Conservation (phyloP, 2,113 vertebrate species). For the Melanotaenia duboulayi region DNA sequence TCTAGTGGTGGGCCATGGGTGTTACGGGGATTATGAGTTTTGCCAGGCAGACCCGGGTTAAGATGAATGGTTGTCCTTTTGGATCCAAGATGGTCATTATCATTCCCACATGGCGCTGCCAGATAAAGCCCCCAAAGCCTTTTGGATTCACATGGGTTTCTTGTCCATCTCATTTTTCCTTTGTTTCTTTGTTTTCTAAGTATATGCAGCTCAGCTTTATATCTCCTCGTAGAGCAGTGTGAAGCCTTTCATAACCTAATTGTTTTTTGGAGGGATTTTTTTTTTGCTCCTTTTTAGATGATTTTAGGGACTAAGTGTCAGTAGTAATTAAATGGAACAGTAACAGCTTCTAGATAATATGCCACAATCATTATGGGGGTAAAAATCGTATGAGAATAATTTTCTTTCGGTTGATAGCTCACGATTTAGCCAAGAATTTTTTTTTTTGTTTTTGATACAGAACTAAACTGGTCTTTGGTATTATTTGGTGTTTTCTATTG, state of each 20-base stretch:
- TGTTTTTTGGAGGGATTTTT: no score
- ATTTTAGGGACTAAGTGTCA: slow-evolving; percentile 16
- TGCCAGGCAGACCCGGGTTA: slow-evolving; percentile 78
- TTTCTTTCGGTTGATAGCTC: neutral
- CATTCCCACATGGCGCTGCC: slow-evolving; percentile 83
- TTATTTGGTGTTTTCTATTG: neutral
- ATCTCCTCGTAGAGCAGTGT: slow-evolving; percentile 32
- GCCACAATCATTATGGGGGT: slow-evolving; percentile 1
- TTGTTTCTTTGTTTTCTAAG: slow-evolving; percentile 69
- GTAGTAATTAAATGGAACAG: slow-evolving; percentile 19
- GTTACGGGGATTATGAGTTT: slow-evolving; percentile 86
- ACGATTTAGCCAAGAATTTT: neutral
- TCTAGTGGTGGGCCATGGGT: slow-evolving; percentile 80
- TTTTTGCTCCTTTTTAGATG: slow-evolving; percentile 22
- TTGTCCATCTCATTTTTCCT: slow-evolving; percentile 67
- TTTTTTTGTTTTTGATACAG: neutral
- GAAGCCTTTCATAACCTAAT: slow-evolving; percentile 6
- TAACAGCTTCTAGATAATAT: neutral
- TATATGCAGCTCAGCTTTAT: slow-evolving; percentile 44
- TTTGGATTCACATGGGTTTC: slow-evolving; percentile 80
- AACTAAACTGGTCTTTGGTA: neutral
- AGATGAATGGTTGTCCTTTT: slow-evolving; percentile 88
- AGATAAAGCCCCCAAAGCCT: slow-evolving; percentile 84
- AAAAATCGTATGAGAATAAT: neutral
- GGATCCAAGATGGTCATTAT: slow-evolving; percentile 84